Conservation (phyloP, 2,797 vertebrate genomes). For the Oryzias dopingdopingensis region DNA sequence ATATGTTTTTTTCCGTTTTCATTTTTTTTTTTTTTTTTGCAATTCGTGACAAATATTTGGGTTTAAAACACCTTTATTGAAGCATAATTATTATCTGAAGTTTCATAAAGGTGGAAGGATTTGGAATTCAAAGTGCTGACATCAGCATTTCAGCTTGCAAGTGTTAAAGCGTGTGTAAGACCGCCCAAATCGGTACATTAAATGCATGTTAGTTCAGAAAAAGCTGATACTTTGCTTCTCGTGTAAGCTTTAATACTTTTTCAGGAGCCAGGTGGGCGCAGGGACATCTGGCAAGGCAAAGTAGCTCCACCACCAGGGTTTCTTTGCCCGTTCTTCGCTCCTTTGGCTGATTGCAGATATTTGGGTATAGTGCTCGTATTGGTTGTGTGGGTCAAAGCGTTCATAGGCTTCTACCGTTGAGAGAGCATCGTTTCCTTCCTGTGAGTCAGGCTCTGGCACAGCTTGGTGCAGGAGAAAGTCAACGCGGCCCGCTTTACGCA, state of each 20-base stretch:
- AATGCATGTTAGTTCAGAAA: neutral
- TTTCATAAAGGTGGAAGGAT: too few species aligned
- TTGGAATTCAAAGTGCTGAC: neutral
- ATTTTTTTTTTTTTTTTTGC: too few species aligned
- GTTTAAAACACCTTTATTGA: too few species aligned
- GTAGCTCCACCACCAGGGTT: constrained; percentile 97
- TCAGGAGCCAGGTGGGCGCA: constrained; percentile 88
- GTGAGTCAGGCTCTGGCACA: constrained; percentile 34
- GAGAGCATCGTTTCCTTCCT: constrained; percentile 39
- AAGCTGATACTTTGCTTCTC: neutral
- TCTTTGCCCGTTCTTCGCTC: constrained; percentile 71
- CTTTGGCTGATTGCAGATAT: constrained; percentile 12
- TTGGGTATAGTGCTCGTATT: constrained; percentile 73
- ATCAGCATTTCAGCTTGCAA: constrained; percentile 11
- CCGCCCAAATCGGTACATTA: constrained; percentile 15
- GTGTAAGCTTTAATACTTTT: constrained; percentile 63
- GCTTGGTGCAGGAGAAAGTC: constrained; percentile 84
- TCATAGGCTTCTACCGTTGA: constrained; percentile 49
- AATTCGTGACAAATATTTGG: too few species aligned
- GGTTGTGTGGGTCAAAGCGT: constrained; percentile 77
- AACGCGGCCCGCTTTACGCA: constrained; percentile 84
- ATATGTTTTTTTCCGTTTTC: too few species aligned
- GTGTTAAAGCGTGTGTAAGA: constrained; percentile 2
- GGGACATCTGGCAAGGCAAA: constrained; percentile 78
- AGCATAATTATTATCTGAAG: too few species aligned